These are phyloP conservation scores for Drosophila saltans DNA, from an alignment of 1,140 invertebrate genomes.

Conservation along the genomic window DNA sequence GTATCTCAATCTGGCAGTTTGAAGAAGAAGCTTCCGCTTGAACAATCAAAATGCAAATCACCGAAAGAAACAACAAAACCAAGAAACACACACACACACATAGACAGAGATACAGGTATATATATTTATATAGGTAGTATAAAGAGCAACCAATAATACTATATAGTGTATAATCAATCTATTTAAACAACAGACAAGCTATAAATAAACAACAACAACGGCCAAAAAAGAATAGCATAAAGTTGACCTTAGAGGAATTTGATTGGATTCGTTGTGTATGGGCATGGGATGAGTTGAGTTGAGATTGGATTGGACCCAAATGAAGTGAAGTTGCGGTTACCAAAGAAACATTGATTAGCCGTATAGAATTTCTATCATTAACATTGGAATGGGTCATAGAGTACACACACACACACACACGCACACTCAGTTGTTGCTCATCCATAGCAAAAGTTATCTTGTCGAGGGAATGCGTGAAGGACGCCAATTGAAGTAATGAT, in stretches of 20 bases:
- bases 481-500: conserved; percentile 39
- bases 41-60: conserved; percentile 79
- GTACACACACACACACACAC: not conserved
- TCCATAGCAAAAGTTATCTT: conserved; percentile 31
- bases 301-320: conserved; percentile 43
- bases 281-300: conserved; percentile 16
- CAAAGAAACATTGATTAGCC: conserved; percentile 49
- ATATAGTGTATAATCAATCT: conserved; percentile 63
- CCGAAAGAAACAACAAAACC: conserved; percentile 58
- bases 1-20: conserved; percentile 18
- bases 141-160: conserved; percentile 54
- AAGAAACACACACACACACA: conserved; percentile 14
- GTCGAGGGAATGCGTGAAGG: conserved; percentile 75
- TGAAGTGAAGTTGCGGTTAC: conserved; percentile 37
- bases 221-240: conserved; percentile 45
- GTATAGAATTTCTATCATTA: conserved; percentile 64
- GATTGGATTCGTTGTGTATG: conserved; percentile 39
- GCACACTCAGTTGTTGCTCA: not conserved
- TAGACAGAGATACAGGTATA: not conserved
- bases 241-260: conserved; percentile 63
- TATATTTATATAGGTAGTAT: conserved; percentile 7
- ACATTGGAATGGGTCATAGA: conserved; percentile 50
- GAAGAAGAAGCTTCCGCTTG: conserved; percentile 62
- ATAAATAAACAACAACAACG: conserved; percentile 41
- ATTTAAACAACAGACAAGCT: conserved; percentile 55